Percentiles rank a stretch among this genome's conserved stretches.
These are phyloP conservation scores for Mesorhabditis spiculigera DNA, from an alignment of 2,888 invertebrate genomes.

Conservation along the genomic window DNA sequence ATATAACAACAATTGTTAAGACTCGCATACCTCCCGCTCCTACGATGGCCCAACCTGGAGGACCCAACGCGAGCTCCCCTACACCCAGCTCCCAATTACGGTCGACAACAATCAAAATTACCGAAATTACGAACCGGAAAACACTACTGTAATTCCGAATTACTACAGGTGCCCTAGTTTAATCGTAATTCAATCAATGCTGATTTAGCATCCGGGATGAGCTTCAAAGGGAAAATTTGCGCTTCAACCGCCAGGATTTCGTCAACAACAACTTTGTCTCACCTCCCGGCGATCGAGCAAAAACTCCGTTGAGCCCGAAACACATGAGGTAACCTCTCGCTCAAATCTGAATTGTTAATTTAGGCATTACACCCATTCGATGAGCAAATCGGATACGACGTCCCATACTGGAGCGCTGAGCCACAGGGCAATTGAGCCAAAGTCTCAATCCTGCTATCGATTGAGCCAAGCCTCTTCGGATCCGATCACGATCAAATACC, in stretches of 20 bases:
- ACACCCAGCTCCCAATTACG: conserved; percentile 27
- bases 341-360: background rate
- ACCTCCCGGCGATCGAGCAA: conserved; percentile 32
- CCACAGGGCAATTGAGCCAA: background rate
- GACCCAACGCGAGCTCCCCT: conserved; percentile 18
- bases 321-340: background rate
- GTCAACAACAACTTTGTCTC: conserved; percentile 44
- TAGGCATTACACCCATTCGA: background rate
- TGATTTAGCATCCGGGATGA: conserved; percentile 37
- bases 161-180: conserved; percentile 22
- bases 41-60: conserved; percentile 15
- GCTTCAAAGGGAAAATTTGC: conserved; percentile 30
- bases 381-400: conserved; percentile 5
- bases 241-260: conserved; percentile 36
- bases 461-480: background rate
- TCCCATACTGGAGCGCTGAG: background rate
- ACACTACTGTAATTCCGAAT: conserved; percentile 37
- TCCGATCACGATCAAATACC: no score
- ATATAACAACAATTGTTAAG: conserved; percentile 22
- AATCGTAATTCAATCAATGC: background rate
- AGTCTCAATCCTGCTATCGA: background rate
- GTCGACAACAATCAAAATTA: conserved; percentile 71
- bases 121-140: conserved; percentile 37
- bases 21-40: conserved; percentile 14
- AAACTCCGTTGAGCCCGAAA: conserved; percentile 25